Evolutionary conservation across 2,113 vertebrate species (phyloP).

Genomic region (Archilochus colubris): DNA sequence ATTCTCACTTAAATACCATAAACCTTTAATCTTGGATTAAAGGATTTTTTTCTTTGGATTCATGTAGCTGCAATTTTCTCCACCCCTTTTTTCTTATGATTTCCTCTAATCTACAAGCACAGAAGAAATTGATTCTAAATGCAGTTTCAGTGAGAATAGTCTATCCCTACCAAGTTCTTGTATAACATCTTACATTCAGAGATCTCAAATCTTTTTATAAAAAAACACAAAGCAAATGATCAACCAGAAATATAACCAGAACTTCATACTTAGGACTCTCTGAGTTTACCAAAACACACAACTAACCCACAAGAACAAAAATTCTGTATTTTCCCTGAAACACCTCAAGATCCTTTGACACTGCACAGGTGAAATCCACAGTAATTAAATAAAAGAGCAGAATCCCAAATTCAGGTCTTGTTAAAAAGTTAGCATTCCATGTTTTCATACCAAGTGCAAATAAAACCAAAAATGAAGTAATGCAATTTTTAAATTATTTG

Average conservation of each 20-base stretch:
- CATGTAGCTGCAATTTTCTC: not conserved
- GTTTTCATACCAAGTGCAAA: not conserved
- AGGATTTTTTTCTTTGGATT: not conserved
- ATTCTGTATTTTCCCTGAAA: not conserved
- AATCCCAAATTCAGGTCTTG: not conserved
- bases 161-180: not conserved
- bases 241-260: not conserved
- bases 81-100: not conserved
- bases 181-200: not conserved
- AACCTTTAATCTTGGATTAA: not conserved
- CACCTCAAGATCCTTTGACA: not conserved
- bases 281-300: not conserved
- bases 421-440: not conserved
- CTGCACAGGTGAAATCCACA: not conserved
- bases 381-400: not conserved
- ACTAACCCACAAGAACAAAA: not conserved
- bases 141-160: not conserved
- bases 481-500: rapidly evolving
- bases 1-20: not conserved
- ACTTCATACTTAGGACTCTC: not conserved
- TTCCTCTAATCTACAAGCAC: not conserved
- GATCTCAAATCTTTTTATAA: not conserved
- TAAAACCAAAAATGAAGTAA: not conserved
- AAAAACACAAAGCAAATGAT: not conserved
- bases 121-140: not conserved